Evolutionary conservation across 1,140 invertebrate species (phyloP).

Genomic region (Macrostomum lignano): DNA sequence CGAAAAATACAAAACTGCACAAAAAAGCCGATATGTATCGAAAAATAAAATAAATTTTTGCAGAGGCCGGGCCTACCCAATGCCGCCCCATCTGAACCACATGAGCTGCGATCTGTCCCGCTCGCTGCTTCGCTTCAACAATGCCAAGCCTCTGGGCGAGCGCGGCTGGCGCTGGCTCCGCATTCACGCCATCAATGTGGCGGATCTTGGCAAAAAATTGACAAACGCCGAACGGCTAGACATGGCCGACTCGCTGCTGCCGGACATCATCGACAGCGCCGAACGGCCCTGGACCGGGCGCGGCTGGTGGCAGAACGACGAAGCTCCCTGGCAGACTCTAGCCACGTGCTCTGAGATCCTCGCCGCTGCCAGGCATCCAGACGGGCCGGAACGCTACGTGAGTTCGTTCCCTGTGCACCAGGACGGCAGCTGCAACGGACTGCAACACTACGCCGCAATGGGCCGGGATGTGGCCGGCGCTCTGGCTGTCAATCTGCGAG

Average conservation of each 20-base stretch:
- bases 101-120: constrained; percentile 45
- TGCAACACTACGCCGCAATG: constrained; percentile 93
- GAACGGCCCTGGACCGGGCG: constrained; percentile 51
- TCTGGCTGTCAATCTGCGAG: constrained; percentile 50
- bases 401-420: constrained; percentile 79
- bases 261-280: constrained; percentile 67
- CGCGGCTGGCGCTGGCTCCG: constrained; percentile 74
- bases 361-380: constrained; percentile 30
- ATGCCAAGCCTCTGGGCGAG: constrained; percentile 47
- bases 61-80: constrained; percentile 79
- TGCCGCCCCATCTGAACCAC: constrained; percentile 69
- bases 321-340: constrained; percentile 94
- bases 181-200: constrained; percentile 72
- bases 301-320: constrained; percentile 67
- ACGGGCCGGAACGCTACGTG: constrained; percentile 41
- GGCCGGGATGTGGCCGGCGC: constrained; percentile 68
- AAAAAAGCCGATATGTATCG: too few relatives aligned
- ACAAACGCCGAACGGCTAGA: constrained; percentile 42
- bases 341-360: constrained; percentile 69
- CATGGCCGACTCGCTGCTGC: constrained; percentile 53
- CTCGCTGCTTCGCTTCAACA: constrained; percentile 54
- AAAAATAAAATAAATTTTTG: too few relatives aligned
- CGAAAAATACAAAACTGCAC: too few relatives aligned
- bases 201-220: constrained; percentile 52
- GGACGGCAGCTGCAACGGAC: constrained; percentile 90